Conservation (phyloP, 2,113 vertebrate species). For the Edolisoma coerulescens region DNA sequence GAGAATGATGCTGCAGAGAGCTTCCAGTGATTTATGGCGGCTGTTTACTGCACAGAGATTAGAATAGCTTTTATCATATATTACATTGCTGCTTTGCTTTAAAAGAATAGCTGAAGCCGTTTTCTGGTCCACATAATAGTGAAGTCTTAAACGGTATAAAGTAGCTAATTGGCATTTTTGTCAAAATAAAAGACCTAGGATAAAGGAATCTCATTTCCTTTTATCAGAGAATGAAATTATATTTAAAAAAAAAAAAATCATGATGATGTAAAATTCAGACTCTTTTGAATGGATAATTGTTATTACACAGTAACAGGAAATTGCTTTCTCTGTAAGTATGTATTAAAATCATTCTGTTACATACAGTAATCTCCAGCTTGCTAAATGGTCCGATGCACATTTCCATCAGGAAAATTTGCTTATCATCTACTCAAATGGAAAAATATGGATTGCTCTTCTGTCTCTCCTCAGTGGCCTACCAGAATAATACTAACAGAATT, state of each 20-base stretch:
- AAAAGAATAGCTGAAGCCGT: conserved; percentile 19
- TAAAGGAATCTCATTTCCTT: conserved; percentile 53
- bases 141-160: conserved; percentile 68
- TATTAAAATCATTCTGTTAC: conserved; percentile 41
- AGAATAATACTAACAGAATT: background rate
- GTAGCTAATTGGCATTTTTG: conserved; percentile 70
- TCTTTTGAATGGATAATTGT: conserved; percentile 52
- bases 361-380: conserved; percentile 37
- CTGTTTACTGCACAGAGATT: conserved; percentile 3
- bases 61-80: conserved; percentile 2
- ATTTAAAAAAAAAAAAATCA: background rate
- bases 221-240: conserved; percentile 25
- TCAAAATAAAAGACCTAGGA: conserved; percentile 40
- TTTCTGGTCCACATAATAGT: conserved; percentile 35
- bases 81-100: conserved; percentile 19
- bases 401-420: conserved; percentile 47
- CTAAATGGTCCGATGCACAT: conserved; percentile 10
- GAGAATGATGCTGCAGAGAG: background rate
- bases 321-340: conserved; percentile 48
- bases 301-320: conserved; percentile 46
- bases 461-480: background rate
- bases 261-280: conserved; percentile 27
- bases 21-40: background rate
- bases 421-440: conserved; percentile 10
- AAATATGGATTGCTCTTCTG: background rate